A percentile compares a stretch with the other conserved stretches of the same genome.
Conservation (phyloP, 2,797 vertebrate genomes). For the Epinephelus coioides region DNA sequence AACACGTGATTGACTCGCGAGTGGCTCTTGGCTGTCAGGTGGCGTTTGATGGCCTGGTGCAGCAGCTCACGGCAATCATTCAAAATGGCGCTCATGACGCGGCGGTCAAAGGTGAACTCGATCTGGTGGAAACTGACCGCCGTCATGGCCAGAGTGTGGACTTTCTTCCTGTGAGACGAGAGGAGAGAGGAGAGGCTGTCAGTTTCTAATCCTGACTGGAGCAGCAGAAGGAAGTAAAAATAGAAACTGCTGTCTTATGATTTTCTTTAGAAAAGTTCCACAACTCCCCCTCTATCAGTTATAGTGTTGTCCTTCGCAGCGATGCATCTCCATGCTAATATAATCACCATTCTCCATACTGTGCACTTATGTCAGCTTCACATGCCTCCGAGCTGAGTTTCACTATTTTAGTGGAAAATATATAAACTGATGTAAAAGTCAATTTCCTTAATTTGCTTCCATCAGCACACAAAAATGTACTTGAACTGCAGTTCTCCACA, state of each 20-base stretch:
- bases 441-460: constrained; percentile 65
- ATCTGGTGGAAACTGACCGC: constrained; percentile 97
- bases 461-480: constrained; percentile 55
- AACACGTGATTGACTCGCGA: constrained; percentile 95
- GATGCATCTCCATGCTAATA: constrained; percentile 56
- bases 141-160: constrained; percentile 94
- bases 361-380: constrained; percentile 56
- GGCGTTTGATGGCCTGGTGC: constrained; percentile 92
- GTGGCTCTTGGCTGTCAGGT: constrained; percentile 95
- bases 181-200: constrained; percentile 43
- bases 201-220: constrained; percentile 59
- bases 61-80: constrained; percentile 94
- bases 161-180: constrained; percentile 85
- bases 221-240: constrained; percentile 66
- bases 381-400: constrained; percentile 47
- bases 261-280: constrained; percentile 58
- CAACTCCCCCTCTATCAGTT: constrained; percentile 41
- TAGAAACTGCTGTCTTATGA: constrained; percentile 74
- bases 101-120: constrained; percentile 97
- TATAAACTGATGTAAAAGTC: constrained; percentile 61
- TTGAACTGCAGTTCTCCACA: constrained; percentile 24
- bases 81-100: constrained; percentile 91
- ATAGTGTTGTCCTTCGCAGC: constrained; percentile 58
- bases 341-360: constrained; percentile 55
- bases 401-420: constrained; percentile 54